Base-by-base conservation (phyloP, 1,140 invertebrate species). In the Dendrolimus kikuchii region DNA sequence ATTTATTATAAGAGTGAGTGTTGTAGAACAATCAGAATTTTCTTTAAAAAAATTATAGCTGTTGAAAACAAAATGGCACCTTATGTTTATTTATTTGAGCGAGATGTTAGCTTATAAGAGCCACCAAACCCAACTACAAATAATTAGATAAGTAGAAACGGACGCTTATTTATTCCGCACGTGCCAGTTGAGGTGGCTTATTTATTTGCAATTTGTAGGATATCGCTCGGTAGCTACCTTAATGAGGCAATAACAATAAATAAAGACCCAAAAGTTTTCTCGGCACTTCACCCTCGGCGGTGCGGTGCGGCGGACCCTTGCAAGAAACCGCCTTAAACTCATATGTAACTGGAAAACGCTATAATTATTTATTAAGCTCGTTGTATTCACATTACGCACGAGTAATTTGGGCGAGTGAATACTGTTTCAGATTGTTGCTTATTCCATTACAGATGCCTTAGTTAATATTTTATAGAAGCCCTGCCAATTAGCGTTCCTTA, bases 221-320 rank as follows among this genome's bases (percentile, higher is more conserved):
- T 86, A 86, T 86, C 77, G 74, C 73, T 76, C 74, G 67, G 69
- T 82, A 79, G 74, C 75, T 78, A 80, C 80, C 77, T 79, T 86
- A 86, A 86, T 84, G 81, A 86, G 78, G 81, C 66, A 79, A 86
- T 86, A 86, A 86, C 81, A 86, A 86, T 86, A 86, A 86, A 86
- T 86, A 86, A 84, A 74, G 83, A 80, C 83, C 81, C 82, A 81
- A 86, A 86, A 86, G 73, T 86, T 86, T 81, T 77, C 76, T 81
- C 75, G 68, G 75, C 68, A 71, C 72, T 74, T 74, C 75, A 72
- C 77, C 71, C 74, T 67, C 50, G 63, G 59, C 65, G 38, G 44
- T 36, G 41, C 42, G 38, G 59, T 57, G 57, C 65, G 40, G 47
- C 57, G 67, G 70, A 77, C 78, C 81, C 79, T 81, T 70, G 68